phyloP scores from a whole-genome alignment of 2,888 invertebrate species.

The Chorisops tibialis region DNA sequence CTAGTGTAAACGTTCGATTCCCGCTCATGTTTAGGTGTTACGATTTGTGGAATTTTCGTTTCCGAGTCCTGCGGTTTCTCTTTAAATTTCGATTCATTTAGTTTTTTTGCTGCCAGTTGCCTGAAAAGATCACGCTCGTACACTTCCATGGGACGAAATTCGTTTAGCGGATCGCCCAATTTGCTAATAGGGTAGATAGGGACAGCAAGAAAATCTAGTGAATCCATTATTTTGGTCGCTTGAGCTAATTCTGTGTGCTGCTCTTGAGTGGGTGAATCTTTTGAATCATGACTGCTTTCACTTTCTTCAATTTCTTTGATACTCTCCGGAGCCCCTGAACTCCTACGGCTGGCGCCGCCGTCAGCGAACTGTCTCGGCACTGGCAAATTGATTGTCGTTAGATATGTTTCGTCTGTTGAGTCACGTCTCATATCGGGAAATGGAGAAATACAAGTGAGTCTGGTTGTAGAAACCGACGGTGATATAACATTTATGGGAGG shows the following conservation, averaged over 20 bases:
- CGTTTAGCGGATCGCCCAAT: conserved; percentile 46
- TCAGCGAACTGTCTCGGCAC: conserved; percentile 82
- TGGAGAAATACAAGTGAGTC: conserved; percentile 63
- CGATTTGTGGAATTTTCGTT: conserved; percentile 47
- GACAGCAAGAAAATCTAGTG: conserved; percentile 42
- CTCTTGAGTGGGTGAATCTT: background rate
- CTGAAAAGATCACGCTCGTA: conserved; percentile 46
- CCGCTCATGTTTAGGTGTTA: conserved; percentile 38
- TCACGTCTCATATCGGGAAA: conserved; percentile 63
- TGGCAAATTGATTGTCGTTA: conserved; percentile 57
- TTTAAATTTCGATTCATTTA: background rate
- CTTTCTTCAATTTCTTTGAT: conserved; percentile 43
- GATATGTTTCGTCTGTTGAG: conserved; percentile 58
- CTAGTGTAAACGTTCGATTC: conserved; percentile 47
- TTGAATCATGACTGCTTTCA: conserved; percentile 34
- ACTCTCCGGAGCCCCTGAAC: conserved; percentile 49
- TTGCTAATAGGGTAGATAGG: conserved; percentile 44
- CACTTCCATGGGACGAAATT: conserved; percentile 49
- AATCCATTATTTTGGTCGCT: background rate
- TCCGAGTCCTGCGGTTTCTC: conserved; percentile 5
- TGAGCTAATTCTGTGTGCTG: background rate
- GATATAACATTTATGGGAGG: conserved; percentile 51
- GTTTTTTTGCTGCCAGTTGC: conserved; percentile 6
- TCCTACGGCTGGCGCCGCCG: conserved; percentile 68
- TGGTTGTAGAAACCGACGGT: conserved; percentile 51